Percentiles rank a stretch among this genome's conserved stretches.
phyloP scores from a whole-genome alignment of 2,113 vertebrate genomes.

The Phalacrocorax aristotelis region DNA sequence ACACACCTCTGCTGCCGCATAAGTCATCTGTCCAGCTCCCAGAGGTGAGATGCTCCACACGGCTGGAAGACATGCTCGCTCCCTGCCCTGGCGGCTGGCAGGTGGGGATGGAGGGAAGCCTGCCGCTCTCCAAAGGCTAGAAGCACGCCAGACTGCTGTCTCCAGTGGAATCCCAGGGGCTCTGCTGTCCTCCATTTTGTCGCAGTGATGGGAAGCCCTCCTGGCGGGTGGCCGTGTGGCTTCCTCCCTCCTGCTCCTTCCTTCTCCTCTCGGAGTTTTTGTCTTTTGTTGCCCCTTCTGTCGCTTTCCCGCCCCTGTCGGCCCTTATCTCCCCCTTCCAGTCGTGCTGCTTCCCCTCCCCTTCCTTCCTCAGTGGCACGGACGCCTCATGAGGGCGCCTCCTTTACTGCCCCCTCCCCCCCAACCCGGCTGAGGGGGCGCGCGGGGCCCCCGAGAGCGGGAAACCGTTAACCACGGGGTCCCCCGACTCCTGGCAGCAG shows the following conservation, averaged over 20 bases:
- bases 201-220: background rate
- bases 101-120: no score
- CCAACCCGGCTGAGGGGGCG: background rate
- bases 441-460: background rate
- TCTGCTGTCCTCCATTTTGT: constrained; percentile 36
- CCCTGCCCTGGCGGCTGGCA: background rate
- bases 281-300: background rate
- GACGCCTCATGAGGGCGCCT: rapidly evolving
- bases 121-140: background rate
- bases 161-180: background rate
- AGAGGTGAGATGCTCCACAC: background rate
- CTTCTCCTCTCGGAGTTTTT: background rate
- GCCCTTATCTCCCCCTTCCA: background rate
- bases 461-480: background rate
- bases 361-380: background rate
- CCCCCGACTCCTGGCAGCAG: background rate
- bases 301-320: background rate
- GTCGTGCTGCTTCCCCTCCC: background rate
- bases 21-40: background rate
- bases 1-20: background rate
- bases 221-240: background rate
- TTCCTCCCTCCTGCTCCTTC: background rate
- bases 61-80: rapidly evolving
- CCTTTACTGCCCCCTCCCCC: background rate
- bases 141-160: background rate